Evolutionary conservation across 2,888 invertebrate genomes (phyloP).

Genomic region (Acanthosepion lycidas): DNA sequence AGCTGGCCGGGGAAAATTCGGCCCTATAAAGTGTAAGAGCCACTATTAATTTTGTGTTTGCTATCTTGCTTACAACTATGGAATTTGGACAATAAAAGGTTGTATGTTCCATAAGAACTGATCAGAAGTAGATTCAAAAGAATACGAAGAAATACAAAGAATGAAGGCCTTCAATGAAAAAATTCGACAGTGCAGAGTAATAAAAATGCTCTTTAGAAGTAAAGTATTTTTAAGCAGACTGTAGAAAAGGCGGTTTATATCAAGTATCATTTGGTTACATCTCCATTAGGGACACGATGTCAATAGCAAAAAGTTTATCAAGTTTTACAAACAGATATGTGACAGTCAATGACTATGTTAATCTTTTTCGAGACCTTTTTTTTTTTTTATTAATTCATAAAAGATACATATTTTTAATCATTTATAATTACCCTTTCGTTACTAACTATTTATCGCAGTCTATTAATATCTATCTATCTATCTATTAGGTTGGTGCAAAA

Average conservation of each 20-base stretch:
- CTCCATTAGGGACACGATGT: not conserved
- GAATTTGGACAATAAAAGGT: not conserved
- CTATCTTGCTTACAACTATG: not conserved
- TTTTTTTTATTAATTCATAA: not conserved
- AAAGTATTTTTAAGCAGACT: not conserved
- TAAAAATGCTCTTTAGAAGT: not conserved
- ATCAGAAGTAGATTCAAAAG: not conserved
- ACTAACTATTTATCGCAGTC: not conserved
- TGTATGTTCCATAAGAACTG: not conserved
- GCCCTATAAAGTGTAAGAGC: too few relatives aligned
- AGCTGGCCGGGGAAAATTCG: not conserved
- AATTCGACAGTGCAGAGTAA: not conserved
- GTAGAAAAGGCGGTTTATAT: not conserved
- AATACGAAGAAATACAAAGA: not conserved
- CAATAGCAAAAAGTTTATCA: not conserved
- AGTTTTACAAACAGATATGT: not conserved
- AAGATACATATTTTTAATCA: not conserved
- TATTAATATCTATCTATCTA: not conserved
- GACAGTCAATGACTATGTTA: not conserved
- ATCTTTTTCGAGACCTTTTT: not conserved
- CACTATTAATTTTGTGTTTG: not conserved
- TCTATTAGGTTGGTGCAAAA: too few relatives aligned
- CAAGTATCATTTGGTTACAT: not conserved
- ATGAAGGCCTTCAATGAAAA: not conserved
- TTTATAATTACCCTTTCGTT: not conserved